A percentile compares a stretch with the other conserved stretches of the same genome.
Evolutionary conservation across 2,113 vertebrate genomes (phyloP).

Genomic region (Xenopus borealis): DNA sequence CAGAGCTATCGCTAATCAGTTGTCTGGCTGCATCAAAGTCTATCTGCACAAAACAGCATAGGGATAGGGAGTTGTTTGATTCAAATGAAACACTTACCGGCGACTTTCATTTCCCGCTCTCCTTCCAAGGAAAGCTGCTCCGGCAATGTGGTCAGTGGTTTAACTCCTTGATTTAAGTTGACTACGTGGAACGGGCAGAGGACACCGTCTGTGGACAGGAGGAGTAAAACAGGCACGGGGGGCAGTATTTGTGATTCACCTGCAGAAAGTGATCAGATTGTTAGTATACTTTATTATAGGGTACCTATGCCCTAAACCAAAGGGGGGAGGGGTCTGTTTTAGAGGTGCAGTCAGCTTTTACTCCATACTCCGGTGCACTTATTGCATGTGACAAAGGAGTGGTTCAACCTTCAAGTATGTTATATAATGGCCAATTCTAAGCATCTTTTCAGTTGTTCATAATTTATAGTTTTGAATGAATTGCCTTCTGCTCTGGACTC

Average conservation of each 20-base stretch:
- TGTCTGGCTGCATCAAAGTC: slow-evolving; percentile 51
- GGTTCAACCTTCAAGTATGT: no score
- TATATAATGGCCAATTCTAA: no score
- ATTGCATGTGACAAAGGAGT: no score
- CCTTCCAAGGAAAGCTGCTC: slow-evolving; percentile 65
- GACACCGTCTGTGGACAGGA: slow-evolving; percentile 91
- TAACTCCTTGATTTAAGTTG: slow-evolving; percentile 79
- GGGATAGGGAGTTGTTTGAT: not conserved
- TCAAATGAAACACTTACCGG: slow-evolving; percentile 61
- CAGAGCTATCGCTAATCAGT: no score
- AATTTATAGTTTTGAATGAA: no score
- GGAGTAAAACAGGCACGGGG: slow-evolving; percentile 81
- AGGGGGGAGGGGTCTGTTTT: fast-evolving
- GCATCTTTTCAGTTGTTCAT: no score
- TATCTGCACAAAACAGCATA: slow-evolving; percentile 40
- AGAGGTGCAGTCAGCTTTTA: no score
- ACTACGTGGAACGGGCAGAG: slow-evolving; percentile 91
- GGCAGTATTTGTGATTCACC: slow-evolving; percentile 83
- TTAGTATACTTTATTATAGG: not conserved
- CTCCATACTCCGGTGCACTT: no score
- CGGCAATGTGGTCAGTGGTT: slow-evolving; percentile 64
- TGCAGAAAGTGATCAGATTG: not conserved
- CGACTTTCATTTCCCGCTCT: slow-evolving; percentile 70
- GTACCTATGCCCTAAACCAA: not conserved
- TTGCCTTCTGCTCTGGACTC: no score